phyloP scores from a whole-genome alignment of 2,888 invertebrate species.

The Drosophila birchii region DNA sequence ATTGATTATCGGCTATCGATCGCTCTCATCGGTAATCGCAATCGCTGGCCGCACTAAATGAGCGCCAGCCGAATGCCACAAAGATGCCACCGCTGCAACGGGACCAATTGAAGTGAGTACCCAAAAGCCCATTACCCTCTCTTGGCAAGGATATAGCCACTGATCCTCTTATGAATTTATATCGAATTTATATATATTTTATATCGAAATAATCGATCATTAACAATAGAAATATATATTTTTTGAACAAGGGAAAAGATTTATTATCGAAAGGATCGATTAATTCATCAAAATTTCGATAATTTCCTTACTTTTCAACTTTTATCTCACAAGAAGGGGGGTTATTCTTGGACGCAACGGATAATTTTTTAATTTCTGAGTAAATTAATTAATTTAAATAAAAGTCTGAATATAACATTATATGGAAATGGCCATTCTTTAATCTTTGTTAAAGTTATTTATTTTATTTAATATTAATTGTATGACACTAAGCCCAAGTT shows the following conservation, averaged over 20 bases:
- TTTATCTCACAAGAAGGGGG: too few relatives aligned
- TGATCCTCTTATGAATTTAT: too few relatives aligned
- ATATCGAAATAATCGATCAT: neutral
- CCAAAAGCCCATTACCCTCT: neutral
- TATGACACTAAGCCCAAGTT: neutral
- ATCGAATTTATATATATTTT: neutral
- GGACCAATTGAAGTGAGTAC: conserved; percentile 68
- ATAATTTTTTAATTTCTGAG: neutral
- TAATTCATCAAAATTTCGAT: neutral
- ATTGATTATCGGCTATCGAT: conserved; percentile 29
- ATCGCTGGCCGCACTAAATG: conserved; percentile 54
- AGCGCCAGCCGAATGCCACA: conserved; percentile 62
- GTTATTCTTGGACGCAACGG: too few relatives aligned
- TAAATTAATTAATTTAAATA: too few relatives aligned
- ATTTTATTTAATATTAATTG: neutral
- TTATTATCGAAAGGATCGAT: neutral
- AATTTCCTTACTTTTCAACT: neutral
- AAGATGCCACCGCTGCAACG: conserved; percentile 77
- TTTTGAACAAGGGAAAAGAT: too few relatives aligned
- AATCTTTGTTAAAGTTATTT: neutral
- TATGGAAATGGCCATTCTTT: neutral
- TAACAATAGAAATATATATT: neutral
- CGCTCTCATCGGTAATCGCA: conserved; percentile 37
- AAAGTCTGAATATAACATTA: too few relatives aligned
- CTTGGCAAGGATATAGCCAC: conserved; percentile 2